These are phyloP conservation scores for Bufo gargarizans DNA, from an alignment of 2,113 vertebrate genomes.

Conservation along the genomic window DNA sequence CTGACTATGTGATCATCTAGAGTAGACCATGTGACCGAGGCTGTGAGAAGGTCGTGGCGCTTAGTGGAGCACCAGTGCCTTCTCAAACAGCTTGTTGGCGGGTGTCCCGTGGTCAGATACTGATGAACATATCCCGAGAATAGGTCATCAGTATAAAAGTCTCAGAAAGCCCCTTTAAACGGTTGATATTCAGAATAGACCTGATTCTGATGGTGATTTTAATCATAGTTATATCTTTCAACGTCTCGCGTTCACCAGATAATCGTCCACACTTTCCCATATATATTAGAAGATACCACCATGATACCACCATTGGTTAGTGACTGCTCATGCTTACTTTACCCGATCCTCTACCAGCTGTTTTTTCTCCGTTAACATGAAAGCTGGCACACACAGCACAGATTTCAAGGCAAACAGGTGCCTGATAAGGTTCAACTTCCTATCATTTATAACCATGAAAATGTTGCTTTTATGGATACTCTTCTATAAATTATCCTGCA, in stretches of 20 bases:
- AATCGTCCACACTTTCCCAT: neutral
- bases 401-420: neutral
- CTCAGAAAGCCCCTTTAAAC: too few species aligned
- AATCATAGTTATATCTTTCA: neutral
- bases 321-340: neutral
- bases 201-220: neutral
- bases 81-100: too few species aligned
- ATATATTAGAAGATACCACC: too few species aligned
- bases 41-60: too few species aligned
- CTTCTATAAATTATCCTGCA: neutral
- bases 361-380: neutral
- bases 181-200: neutral
- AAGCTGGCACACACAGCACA: neutral
- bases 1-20: too few species aligned
- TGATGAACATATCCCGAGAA: too few species aligned
- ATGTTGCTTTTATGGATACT: neutral
- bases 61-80: too few species aligned
- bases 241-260: neutral
- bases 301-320: neutral
- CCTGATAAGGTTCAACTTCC: slow-evolving; percentile 1
- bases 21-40: too few species aligned
- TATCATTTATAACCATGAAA: neutral
- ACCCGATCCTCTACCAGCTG: neutral
- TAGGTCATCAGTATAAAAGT: too few species aligned
- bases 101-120: too few species aligned